These are phyloP conservation scores for Sarcophaga variegata DNA, from an alignment of 2,888 invertebrate species.

Conservation along the genomic window DNA sequence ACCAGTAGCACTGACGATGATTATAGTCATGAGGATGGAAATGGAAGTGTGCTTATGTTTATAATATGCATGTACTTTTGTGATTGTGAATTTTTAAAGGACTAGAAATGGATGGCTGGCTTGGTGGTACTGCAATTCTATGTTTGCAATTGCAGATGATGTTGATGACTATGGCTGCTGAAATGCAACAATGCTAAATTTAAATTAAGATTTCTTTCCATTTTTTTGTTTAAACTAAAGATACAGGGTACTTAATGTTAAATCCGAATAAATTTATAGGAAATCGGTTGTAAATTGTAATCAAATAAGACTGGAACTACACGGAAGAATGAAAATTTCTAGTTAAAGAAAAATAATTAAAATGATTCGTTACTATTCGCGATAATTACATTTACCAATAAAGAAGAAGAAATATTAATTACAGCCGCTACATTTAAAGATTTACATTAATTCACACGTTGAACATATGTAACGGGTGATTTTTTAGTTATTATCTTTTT, in stretches of 20 bases:
- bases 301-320: too few species aligned
- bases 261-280: not conserved
- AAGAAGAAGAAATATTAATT: not conserved
- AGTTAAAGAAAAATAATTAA: too few species aligned
- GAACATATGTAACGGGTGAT: not conserved
- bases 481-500: too few species aligned
- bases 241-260: conserved; percentile 15
- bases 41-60: conserved; percentile 12
- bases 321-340: too few species aligned
- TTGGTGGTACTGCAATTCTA: not conserved
- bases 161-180: conserved; percentile 28
- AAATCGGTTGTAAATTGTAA: too few species aligned
- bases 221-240: not conserved
- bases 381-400: not conserved
- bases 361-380: too few species aligned
- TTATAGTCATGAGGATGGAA: not conserved
- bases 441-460: too few species aligned
- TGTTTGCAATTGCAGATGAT: not conserved
- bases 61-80: not conserved
- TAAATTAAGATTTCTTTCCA: conserved; percentile 26
- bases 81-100: conserved; percentile 17
- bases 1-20: conserved; percentile 15
- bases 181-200: conserved; percentile 45
- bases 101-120: conserved; percentile 10
- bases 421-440: too few species aligned